A percentile compares a stretch with the other conserved stretches of the same genome.
Evolutionary conservation across 2,888 invertebrate genomes (phyloP).

Genomic region (Sialis fuliginosa): DNA sequence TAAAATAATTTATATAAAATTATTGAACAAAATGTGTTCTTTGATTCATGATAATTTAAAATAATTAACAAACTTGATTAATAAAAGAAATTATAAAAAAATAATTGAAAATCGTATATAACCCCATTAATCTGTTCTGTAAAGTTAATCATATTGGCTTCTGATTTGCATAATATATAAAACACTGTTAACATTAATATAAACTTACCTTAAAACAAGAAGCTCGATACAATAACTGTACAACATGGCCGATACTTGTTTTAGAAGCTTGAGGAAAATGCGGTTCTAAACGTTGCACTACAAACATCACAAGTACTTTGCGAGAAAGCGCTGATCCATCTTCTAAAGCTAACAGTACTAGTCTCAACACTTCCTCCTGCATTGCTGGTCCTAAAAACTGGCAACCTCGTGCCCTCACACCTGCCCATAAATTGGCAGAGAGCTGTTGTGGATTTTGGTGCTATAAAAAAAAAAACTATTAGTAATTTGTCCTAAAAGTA

Average conservation of each 20-base stretch:
- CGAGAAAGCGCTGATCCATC: slow-evolving; percentile 88
- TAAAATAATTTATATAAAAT: too few relatives aligned
- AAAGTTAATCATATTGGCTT: background rate
- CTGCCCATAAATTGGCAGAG: slow-evolving; percentile 90
- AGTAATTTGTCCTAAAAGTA: too few relatives aligned
- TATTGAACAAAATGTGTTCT: too few relatives aligned
- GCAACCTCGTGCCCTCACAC: slow-evolving; percentile 89
- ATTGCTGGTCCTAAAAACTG: slow-evolving; percentile 98
- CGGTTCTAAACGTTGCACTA: slow-evolving; percentile 88
- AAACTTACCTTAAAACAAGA: slow-evolving; percentile 84
- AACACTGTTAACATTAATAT: slow-evolving; percentile 2
- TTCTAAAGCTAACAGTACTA: slow-evolving; percentile 84
- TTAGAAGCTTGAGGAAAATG: slow-evolving; percentile 95
- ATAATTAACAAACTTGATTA: too few relatives aligned
- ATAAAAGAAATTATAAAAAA: too few relatives aligned
- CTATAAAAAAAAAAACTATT: slow-evolving; percentile 18
- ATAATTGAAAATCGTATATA: too few relatives aligned
- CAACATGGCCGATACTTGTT: slow-evolving; percentile 97
- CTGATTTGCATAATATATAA: slow-evolving; percentile 3
- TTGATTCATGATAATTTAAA: too few relatives aligned
- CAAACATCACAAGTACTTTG: slow-evolving; percentile 95
- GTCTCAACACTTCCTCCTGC: slow-evolving; percentile 95
- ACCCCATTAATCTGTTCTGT: too few relatives aligned
- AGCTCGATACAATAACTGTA: slow-evolving; percentile 91
- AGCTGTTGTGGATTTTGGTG: slow-evolving; percentile 94